phyloP scores from a whole-genome alignment of 2,797 vertebrate species.

The Ataeniobius toweri region DNA sequence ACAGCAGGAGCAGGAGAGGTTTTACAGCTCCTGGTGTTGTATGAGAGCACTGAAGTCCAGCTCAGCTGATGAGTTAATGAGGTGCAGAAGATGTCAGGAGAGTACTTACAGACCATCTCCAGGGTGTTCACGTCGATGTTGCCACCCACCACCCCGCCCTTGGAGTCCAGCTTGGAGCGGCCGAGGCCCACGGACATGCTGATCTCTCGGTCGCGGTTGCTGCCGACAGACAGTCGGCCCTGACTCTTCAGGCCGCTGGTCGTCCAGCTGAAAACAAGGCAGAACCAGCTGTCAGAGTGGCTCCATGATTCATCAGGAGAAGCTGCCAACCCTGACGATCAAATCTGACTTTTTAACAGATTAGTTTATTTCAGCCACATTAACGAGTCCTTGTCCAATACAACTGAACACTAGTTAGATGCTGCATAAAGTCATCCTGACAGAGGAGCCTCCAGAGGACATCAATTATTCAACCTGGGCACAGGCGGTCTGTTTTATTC shows the following conservation, averaged over 20 bases:
- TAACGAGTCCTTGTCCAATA: background rate
- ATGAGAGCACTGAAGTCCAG: background rate
- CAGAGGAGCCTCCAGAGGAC: conserved; percentile 5
- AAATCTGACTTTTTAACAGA: too few relatives aligned
- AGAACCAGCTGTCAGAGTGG: conserved; percentile 41
- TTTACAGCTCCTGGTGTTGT: too few relatives aligned
- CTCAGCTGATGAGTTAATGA: conserved; percentile 24
- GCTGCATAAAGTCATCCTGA: conserved; percentile 6
- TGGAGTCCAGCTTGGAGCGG: conserved; percentile 96
- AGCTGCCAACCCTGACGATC: background rate
- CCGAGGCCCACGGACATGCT: conserved; percentile 98
- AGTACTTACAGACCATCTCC: conserved; percentile 98
- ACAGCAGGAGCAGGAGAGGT: too few relatives aligned
- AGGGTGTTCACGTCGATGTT: conserved; percentile 98
- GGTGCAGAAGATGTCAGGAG: conserved; percentile 29
- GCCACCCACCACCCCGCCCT: conserved; percentile 97
- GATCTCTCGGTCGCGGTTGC: conserved; percentile 95
- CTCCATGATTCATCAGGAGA: conserved; percentile 50
- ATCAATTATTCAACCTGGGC: conserved; percentile 38
- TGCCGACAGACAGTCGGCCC: conserved; percentile 96
- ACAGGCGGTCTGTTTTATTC: background rate
- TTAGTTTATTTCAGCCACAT: background rate
- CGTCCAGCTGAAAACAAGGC: conserved; percentile 86
- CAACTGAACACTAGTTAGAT: too few relatives aligned
- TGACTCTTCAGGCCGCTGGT: conserved; percentile 99